Conservation (phyloP, 1,140 invertebrate species). For the Drosophila ficusphila region DNA sequence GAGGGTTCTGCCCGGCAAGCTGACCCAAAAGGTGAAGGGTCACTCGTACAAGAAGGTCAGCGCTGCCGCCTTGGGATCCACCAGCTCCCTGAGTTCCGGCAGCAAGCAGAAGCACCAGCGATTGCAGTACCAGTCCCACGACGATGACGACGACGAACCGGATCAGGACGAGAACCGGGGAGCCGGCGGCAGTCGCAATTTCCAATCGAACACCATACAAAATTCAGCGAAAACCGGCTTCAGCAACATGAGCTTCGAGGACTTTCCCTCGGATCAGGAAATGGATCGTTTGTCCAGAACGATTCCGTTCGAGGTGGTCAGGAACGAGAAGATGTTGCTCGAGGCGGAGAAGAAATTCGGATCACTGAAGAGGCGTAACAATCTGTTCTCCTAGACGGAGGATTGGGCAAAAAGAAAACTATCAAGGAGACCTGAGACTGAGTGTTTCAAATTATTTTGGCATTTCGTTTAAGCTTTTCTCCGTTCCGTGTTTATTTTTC, state of each 20-base stretch:
- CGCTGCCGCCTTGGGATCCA: slow-evolving; percentile 61
- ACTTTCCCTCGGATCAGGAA: slow-evolving; percentile 89
- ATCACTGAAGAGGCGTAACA: slow-evolving; percentile 88
- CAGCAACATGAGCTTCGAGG: slow-evolving; percentile 92
- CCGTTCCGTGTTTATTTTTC: slow-evolving; percentile 5
- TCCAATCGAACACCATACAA: slow-evolving; percentile 82
- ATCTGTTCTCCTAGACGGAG: slow-evolving; percentile 86
- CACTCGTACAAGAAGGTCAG: slow-evolving; percentile 76
- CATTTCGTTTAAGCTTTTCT: slow-evolving; percentile 49
- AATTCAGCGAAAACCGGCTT: slow-evolving; percentile 86
- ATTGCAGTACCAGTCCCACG: slow-evolving; percentile 75
- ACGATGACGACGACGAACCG: slow-evolving; percentile 67
- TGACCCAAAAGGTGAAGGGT: slow-evolving; percentile 80
- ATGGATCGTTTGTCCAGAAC: slow-evolving; percentile 81
- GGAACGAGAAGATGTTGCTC: slow-evolving; percentile 84
- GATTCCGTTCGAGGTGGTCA: slow-evolving; percentile 88
- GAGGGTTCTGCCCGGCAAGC: slow-evolving; percentile 74
- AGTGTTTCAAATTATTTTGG: slow-evolving; percentile 48
- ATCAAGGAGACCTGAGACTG: slow-evolving; percentile 54
- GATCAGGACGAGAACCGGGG: slow-evolving; percentile 59
- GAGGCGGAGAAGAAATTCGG: slow-evolving; percentile 88
- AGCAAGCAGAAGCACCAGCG: slow-evolving; percentile 81
- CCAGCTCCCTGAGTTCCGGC: slow-evolving; percentile 65
- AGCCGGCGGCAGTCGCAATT: slow-evolving; percentile 49
- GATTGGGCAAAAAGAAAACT: neutral